Conservation (phyloP, 2,888 invertebrate species). For the Notodonta dromedarius region DNA sequence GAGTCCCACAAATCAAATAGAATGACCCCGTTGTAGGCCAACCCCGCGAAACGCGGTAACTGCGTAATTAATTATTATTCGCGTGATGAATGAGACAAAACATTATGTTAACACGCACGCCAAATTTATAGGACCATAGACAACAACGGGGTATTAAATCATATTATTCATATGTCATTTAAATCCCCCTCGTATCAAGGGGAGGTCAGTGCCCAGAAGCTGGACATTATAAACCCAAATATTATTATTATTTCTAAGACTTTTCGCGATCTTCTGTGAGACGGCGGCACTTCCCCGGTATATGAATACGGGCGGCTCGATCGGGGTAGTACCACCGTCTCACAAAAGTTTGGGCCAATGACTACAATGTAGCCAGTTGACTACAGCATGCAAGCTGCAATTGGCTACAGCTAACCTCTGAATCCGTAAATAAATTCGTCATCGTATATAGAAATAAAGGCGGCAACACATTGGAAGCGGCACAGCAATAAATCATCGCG, state of each 20-base stretch:
- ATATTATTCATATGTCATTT: not conserved
- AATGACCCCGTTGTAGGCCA: not conserved
- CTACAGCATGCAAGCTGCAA: too few relatives aligned
- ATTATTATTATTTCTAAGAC: too few relatives aligned
- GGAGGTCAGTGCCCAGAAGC: too few relatives aligned
- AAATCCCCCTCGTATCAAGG: too few relatives aligned
- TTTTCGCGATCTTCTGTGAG: too few relatives aligned
- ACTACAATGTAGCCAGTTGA: too few relatives aligned
- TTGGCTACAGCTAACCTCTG: too few relatives aligned
- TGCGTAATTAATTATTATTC: not conserved
- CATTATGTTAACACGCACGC: not conserved
- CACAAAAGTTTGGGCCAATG: too few relatives aligned
- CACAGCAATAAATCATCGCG: slow-evolving; percentile 29
- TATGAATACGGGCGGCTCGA: too few relatives aligned
- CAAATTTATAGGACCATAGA: not conserved
- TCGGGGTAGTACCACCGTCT: too few relatives aligned
- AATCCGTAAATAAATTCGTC: not conserved
- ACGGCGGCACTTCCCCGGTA: too few relatives aligned
- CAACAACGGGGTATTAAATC: not conserved
- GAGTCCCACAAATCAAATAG: not conserved
- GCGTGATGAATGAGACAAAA: not conserved
- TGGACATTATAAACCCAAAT: too few relatives aligned
- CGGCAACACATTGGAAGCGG: slow-evolving; percentile 8
- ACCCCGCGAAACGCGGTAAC: not conserved
- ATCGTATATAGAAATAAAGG: slow-evolving; percentile 16